Base-by-base conservation (phyloP, 1,140 invertebrate species). In the Ceratosolen fusciceps region DNA sequence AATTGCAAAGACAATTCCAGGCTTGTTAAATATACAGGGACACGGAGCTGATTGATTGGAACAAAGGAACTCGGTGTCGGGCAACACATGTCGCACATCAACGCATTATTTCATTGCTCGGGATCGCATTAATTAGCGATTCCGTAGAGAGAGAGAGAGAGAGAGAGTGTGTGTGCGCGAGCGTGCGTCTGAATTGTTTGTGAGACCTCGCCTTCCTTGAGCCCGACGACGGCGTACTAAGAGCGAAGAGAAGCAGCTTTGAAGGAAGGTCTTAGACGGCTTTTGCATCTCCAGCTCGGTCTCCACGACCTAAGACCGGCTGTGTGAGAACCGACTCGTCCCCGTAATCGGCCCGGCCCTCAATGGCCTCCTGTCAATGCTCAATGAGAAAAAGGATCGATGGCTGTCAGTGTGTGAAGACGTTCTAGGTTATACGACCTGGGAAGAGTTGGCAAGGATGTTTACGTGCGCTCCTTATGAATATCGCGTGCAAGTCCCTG, bases 151-250 rank as follows among this genome's bases (percentile, higher is more conserved):
- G n/a, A n/a, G n/a, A n/a, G n/a, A n/a, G n/a, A n/a, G n/a, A n/a
- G n/a, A n/a, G n/a, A n/a, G n/a, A n/a, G n/a, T n/a, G n/a, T n/a
- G n/a, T n/a, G n/a, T n/a, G 14, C 24, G 29, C 26, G 14, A 54
- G 47, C 5, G 5, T 65, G n/a, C 54, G 26, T 16, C 16, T 78
- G 76, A 78, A 78, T 78, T 68, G 76, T 78, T 78, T 68, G 54
- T 78, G 71, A 78, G 76, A 58, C 52, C 37, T 77, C 47, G 52
- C 10, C 3, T 31, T 19, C n/a, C n/a, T n/a, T n/a, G n/a, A 19
- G 0, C 31, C 24, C 37, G 9, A 1, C 29, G 12, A n/a, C n/a
- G 4, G n/a, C 34, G 31, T 58, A 70, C 70, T 77, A 70, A 70
- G 52, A 24, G 29, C 47, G n/a, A n/a, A 0, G 56, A 1, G 34